phyloP scores from a whole-genome alignment of 2,888 invertebrate species.

The Physocephala rufipes region DNA sequence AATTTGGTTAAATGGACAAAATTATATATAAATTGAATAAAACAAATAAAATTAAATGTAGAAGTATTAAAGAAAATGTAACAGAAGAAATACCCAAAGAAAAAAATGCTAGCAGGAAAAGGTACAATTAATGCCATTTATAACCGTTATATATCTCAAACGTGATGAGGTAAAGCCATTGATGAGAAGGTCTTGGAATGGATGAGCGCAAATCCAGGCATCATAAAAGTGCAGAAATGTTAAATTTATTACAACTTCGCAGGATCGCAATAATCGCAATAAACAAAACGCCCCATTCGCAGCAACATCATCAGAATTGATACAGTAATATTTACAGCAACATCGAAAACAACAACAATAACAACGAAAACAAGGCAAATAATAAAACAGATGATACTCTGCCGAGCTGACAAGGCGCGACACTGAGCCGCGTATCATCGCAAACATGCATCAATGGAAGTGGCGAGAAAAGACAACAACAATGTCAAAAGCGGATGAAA shows the following conservation, averaged over 20 bases:
- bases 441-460: conserved; percentile 25
- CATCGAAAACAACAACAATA: too few species aligned
- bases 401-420: not conserved
- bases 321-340: not conserved
- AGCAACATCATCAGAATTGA: not conserved
- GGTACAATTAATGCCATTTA: too few species aligned
- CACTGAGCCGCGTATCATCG: conserved; percentile 31
- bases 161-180: not conserved
- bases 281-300: conserved; percentile 23
- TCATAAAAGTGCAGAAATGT: conserved; percentile 35
- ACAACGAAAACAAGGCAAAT: too few species aligned
- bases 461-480: not conserved
- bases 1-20: too few species aligned
- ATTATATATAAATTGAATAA: too few species aligned
- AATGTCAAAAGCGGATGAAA: not conserved
- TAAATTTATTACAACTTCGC: conserved; percentile 33
- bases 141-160: too few species aligned
- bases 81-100: too few species aligned
- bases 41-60: too few species aligned
- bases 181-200: conserved; percentile 1
- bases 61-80: too few species aligned
- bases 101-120: too few species aligned
- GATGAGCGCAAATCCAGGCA: conserved; percentile 27
- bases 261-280: conserved; percentile 23
- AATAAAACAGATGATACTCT: not conserved